These are phyloP conservation scores for Scomberomorus guttatus DNA, from an alignment of 2,797 vertebrate genomes.

Conservation along the genomic window DNA sequence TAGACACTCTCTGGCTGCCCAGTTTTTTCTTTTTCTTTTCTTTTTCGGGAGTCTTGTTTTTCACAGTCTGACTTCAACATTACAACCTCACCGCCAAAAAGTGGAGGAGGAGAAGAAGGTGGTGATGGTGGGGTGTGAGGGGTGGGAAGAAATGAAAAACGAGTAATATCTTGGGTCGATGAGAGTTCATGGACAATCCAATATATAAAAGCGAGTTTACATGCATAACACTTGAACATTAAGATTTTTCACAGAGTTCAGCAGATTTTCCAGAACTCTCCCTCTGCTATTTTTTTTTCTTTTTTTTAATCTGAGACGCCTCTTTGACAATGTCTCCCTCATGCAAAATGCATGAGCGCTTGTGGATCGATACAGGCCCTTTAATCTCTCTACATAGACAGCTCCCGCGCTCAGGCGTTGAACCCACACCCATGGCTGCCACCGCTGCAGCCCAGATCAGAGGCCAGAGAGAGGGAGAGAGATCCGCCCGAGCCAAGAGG, in stretches of 20 bases:
- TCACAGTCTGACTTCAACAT: constrained; percentile 55
- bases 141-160: constrained; percentile 54
- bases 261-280: constrained; percentile 73
- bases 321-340: constrained; percentile 84
- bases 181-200: constrained; percentile 75
- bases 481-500: constrained; percentile 29
- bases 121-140: not conserved
- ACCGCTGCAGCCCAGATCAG: constrained; percentile 72
- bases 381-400: constrained; percentile 81
- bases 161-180: constrained; percentile 71
- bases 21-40: constrained; percentile 49
- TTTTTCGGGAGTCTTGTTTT: constrained; percentile 54
- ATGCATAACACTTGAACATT: constrained; percentile 76
- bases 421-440: constrained; percentile 70
- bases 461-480: constrained; percentile 53
- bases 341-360: constrained; percentile 83
- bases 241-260: constrained; percentile 78
- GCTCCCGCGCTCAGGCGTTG: constrained; percentile 71
- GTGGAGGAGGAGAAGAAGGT: not conserved
- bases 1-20: constrained; percentile 77
- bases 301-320: constrained; percentile 68
- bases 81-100: constrained; percentile 38
- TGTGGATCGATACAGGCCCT: constrained; percentile 80
- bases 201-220: constrained; percentile 76
- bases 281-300: constrained; percentile 50